phyloP scores from a whole-genome alignment of 2,888 invertebrate species.

The Thecocarcelia acutangulata region DNA sequence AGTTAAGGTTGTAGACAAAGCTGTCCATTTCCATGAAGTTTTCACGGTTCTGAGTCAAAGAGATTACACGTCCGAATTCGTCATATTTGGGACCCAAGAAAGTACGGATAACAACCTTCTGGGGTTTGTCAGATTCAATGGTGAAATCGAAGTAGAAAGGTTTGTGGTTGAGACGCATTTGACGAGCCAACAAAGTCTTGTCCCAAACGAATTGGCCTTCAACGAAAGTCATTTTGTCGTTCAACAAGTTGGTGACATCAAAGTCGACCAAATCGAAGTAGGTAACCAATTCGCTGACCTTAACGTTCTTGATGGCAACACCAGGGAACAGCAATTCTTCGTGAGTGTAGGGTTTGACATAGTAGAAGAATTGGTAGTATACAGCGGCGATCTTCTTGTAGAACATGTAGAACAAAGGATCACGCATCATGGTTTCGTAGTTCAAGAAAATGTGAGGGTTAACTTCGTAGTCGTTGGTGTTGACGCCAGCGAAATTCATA shows the following conservation, averaged over 20 bases:
- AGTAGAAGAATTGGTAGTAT: conserved; percentile 84
- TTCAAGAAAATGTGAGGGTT: conserved; percentile 70
- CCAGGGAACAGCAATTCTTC: conserved; percentile 85
- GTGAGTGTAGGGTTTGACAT: conserved; percentile 84
- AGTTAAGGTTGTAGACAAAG: conserved; percentile 84
- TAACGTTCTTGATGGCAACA: conserved; percentile 85
- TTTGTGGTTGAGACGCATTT: conserved; percentile 87
- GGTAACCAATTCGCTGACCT: conserved; percentile 86
- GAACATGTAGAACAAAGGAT: conserved; percentile 87
- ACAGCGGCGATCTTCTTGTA: conserved; percentile 84
- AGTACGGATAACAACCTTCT: conserved; percentile 84
- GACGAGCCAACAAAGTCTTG: conserved; percentile 83
- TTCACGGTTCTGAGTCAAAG: conserved; percentile 76
- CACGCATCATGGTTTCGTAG: conserved; percentile 86
- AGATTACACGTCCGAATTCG: conserved; percentile 80
- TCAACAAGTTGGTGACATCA: conserved; percentile 82
- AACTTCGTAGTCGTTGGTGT: conserved; percentile 75
- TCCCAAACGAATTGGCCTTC: conserved; percentile 81
- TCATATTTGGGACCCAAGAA: conserved; percentile 87
- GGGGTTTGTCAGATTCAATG: conserved; percentile 83
- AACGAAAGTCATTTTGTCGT: conserved; percentile 77
- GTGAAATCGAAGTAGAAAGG: conserved; percentile 85
- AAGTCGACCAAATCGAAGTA: conserved; percentile 86
- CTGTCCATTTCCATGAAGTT: conserved; percentile 86
- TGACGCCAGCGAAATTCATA: conserved; percentile 74